Conservation (phyloP, 37 sponge, comb jelly and placozoan species). For the Hormiphora californensis region DNA sequence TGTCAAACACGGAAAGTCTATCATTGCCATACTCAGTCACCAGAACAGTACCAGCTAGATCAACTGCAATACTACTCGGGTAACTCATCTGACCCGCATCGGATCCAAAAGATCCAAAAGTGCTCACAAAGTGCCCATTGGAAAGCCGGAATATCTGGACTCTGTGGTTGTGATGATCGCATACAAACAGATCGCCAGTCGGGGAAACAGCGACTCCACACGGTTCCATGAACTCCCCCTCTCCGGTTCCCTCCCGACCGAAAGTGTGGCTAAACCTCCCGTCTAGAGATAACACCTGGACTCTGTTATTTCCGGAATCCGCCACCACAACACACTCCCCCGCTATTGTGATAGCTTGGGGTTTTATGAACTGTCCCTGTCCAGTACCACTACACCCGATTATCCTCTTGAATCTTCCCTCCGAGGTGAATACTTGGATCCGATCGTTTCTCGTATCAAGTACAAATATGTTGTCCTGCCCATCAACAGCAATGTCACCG, state of each 20-base stretch:
- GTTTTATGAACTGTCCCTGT: slow-evolving; percentile 51
- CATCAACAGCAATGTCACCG: slow-evolving; percentile 40
- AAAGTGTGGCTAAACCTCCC: slow-evolving; percentile 57
- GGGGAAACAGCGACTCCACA: slow-evolving; percentile 56
- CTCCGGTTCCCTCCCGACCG: slow-evolving; percentile 53
- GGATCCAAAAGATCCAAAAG: slow-evolving; percentile 55
- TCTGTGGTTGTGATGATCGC: slow-evolving; percentile 57
- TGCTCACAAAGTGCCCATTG: slow-evolving; percentile 56
- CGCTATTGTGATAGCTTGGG: slow-evolving; percentile 56
- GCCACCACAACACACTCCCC: slow-evolving; percentile 57
- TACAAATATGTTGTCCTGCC: slow-evolving; percentile 19
- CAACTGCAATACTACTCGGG: slow-evolving; percentile 57
- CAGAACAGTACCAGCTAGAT: slow-evolving; percentile 56
- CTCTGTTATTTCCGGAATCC: slow-evolving; percentile 59
- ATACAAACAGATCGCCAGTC: slow-evolving; percentile 58
- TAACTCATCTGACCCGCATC: slow-evolving; percentile 48
- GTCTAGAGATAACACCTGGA: slow-evolving; percentile 61
- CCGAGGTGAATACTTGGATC: slow-evolving; percentile 56
- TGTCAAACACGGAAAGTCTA: slow-evolving; percentile 36
- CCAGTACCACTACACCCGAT: slow-evolving; percentile 39
- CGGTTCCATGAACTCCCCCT: slow-evolving; percentile 61
- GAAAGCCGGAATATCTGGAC: slow-evolving; percentile 62
- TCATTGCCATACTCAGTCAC: slow-evolving; percentile 59
- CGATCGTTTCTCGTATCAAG: slow-evolving; percentile 5
- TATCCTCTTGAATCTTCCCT: slow-evolving; percentile 56